phyloP scores from a whole-genome alignment of 2,113 vertebrate genomes.

The Athene noctua region DNA sequence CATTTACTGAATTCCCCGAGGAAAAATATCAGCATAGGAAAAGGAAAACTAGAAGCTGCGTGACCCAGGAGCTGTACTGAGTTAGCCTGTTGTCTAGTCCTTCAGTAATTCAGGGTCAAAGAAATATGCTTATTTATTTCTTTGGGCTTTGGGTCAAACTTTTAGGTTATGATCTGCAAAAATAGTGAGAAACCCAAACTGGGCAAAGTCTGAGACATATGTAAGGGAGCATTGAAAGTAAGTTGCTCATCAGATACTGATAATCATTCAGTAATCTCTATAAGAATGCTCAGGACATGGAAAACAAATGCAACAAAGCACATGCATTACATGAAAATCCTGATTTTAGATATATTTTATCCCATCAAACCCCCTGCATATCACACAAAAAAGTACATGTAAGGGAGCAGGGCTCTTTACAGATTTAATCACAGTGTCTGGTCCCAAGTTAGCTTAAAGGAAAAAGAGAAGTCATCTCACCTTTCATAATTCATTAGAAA shows the following conservation, averaged over 20 bases:
- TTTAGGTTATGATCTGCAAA: neutral
- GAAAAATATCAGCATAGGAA: neutral
- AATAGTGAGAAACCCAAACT: neutral
- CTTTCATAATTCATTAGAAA: constrained; percentile 32
- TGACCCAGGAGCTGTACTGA: neutral
- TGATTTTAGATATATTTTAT: neutral
- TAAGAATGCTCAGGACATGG: neutral
- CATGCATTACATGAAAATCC: neutral
- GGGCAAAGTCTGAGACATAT: neutral
- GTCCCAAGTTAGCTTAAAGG: neutral
- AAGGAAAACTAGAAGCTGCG: neutral
- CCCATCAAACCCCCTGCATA: neutral
- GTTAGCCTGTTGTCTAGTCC: neutral
- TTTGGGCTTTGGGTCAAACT: neutral
- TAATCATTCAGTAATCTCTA: neutral
- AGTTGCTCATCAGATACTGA: neutral
- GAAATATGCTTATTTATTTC: neutral
- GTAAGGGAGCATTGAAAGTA: neutral
- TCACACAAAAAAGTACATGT: neutral
- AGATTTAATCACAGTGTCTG: neutral
- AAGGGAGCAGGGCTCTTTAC: neutral
- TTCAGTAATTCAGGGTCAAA: neutral
- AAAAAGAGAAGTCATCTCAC: neutral
- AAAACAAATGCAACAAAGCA: neutral
- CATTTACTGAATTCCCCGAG: neutral